phyloP scores from a whole-genome alignment of 1,140 invertebrate genomes.

The Drosophila pruinosa region DNA sequence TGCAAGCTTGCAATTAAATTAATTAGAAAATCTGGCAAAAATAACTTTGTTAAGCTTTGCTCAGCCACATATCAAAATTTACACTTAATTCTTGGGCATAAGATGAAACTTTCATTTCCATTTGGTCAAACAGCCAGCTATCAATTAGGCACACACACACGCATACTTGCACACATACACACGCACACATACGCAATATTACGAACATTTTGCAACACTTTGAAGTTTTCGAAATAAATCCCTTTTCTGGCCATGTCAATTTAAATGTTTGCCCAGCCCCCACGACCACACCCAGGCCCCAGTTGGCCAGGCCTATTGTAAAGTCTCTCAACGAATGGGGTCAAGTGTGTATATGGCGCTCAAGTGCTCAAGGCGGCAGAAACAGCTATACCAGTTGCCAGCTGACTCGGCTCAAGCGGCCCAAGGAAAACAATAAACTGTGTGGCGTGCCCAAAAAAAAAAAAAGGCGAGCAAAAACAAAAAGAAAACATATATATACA shows the following conservation, averaged over 20 bases:
- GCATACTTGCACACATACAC: slow-evolving; percentile 15
- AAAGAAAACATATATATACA: slow-evolving; percentile 15
- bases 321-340: slow-evolving; percentile 60
- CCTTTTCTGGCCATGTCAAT: slow-evolving; percentile 32
- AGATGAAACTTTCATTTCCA: slow-evolving; percentile 62
- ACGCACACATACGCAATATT: not conserved
- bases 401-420: slow-evolving; percentile 25
- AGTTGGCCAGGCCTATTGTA: slow-evolving; percentile 52
- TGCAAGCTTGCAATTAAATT: slow-evolving; percentile 30
- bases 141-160: slow-evolving; percentile 54
- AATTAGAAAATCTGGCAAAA: slow-evolving; percentile 15
- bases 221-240: slow-evolving; percentile 40
- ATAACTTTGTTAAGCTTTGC: slow-evolving; percentile 33
- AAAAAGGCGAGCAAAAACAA: slow-evolving; percentile 7
- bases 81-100: slow-evolving; percentile 15
- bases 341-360: slow-evolving; percentile 73
- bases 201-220: slow-evolving; percentile 32
- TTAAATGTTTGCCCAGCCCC: slow-evolving; percentile 38
- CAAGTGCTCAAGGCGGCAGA: slow-evolving; percentile 59
- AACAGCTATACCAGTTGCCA: slow-evolving; percentile 29
- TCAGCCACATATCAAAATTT: slow-evolving; percentile 27
- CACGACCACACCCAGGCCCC: not conserved
- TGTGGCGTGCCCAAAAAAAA: slow-evolving; percentile 46
- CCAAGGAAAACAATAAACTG: slow-evolving; percentile 76
- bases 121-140: slow-evolving; percentile 61